Percentiles rank a stretch among this genome's conserved stretches.
Evolutionary conservation across 2,888 invertebrate genomes (phyloP).

Genomic region (Oeneis ivallda): DNA sequence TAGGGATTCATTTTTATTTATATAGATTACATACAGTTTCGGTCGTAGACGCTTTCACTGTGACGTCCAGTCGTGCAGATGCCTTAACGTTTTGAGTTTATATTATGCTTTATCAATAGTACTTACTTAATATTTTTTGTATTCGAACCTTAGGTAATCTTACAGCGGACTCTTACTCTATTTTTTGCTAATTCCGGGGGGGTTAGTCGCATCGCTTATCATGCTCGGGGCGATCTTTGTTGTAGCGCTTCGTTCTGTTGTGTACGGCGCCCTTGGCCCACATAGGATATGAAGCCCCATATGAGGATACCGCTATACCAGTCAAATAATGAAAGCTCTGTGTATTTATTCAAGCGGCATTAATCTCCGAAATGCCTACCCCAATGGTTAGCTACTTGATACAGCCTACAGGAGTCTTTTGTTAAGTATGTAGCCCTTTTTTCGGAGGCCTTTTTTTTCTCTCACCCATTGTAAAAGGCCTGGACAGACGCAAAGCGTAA

Average conservation of each 20-base stretch:
- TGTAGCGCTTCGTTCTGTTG: constrained; percentile 24
- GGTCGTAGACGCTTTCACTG: no score
- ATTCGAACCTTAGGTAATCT: background rate
- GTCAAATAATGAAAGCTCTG: constrained; percentile 5
- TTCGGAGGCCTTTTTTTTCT: background rate
- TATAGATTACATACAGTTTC: no score
- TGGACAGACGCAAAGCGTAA: background rate
- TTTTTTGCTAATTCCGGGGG: constrained; percentile 31
- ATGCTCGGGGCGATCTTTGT: constrained; percentile 35
- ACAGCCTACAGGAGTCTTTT: no score
- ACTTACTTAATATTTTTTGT: no score
- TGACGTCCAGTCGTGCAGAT: no score
- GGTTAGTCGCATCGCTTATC: constrained; percentile 35
- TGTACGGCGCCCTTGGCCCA: constrained; percentile 61
- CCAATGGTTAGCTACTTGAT: background rate
- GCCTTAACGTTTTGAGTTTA: no score
- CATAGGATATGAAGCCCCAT: constrained; percentile 68
- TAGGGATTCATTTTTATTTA: no score
- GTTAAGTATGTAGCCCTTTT: background rate
- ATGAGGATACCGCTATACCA: constrained; percentile 12
- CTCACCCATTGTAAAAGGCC: background rate
- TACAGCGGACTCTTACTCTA: background rate
- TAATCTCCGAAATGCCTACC: background rate
- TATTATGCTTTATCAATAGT: no score
- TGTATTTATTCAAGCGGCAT: background rate